Evolutionary conservation across 1,140 invertebrate genomes (phyloP).

Genomic region (Temnothorax longispinosus): DNA sequence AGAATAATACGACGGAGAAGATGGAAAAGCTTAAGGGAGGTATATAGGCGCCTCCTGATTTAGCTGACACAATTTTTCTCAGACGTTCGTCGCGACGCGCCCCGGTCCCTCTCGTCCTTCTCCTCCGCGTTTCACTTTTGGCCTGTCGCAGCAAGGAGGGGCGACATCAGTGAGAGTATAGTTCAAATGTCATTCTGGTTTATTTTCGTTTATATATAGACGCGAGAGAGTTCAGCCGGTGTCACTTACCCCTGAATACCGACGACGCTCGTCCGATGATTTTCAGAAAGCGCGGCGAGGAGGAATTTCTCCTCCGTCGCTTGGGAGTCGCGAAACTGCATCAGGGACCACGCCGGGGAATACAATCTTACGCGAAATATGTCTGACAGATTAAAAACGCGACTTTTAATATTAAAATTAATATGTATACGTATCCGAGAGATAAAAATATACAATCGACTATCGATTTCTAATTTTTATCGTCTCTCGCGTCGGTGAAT

Average conservation of each 20-base stretch:
- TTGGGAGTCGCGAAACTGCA: background rate
- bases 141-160: conserved; percentile 42
- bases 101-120: conserved; percentile 63
- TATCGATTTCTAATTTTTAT: conserved; percentile 1
- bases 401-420: background rate
- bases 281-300: conserved; percentile 66
- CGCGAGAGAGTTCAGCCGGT: conserved; percentile 82
- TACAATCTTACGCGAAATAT: background rate
- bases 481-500: background rate
- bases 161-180: conserved; percentile 63
- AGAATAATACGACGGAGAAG: background rate
- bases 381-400: background rate
- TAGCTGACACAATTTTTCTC: conserved; percentile 76
- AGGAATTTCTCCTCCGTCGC: conserved; percentile 2
- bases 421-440: background rate
- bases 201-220: conserved; percentile 85
- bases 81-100: conserved; percentile 66
- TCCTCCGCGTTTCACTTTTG: conserved; percentile 69
- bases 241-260: conserved; percentile 82
- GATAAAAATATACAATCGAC: too few species aligned
- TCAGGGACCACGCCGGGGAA: background rate
- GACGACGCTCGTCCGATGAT: conserved; percentile 66
- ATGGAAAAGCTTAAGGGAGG: conserved; percentile 18
- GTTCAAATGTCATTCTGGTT: conserved; percentile 83
- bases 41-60: conserved; percentile 60